Percentiles rank a stretch among this genome's conserved stretches.
These are phyloP conservation scores for Hylyphantes graminicola DNA, from an alignment of 1,140 invertebrate genomes.

Conservation along the genomic window DNA sequence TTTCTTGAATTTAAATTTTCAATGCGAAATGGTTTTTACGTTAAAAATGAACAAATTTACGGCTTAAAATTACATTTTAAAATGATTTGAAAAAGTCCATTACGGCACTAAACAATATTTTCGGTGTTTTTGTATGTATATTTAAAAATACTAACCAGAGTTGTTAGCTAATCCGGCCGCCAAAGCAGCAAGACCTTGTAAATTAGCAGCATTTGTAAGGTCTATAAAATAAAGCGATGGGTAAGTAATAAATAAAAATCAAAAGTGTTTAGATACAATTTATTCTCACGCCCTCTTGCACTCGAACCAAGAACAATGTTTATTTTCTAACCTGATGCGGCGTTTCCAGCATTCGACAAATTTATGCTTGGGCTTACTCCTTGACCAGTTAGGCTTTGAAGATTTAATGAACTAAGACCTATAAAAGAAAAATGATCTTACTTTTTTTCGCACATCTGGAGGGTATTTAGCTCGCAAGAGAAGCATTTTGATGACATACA, in stretches of 20 bases:
- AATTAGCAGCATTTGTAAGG: slow-evolving; percentile 67
- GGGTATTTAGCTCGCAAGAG: background rate
- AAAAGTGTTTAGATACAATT: background rate
- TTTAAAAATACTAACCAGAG: slow-evolving; percentile 66
- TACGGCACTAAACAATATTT: too few relatives aligned
- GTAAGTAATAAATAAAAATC: slow-evolving; percentile 1
- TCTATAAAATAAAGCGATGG: slow-evolving; percentile 17
- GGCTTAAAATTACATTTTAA: too few relatives aligned
- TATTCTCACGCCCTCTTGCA: background rate
- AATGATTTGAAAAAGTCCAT: too few relatives aligned
- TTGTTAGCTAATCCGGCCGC: slow-evolving; percentile 70
- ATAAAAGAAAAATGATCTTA: background rate
- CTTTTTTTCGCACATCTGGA: background rate
- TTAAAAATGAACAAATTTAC: too few relatives aligned
- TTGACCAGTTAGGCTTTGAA: slow-evolving; percentile 61
- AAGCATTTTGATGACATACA: background rate
- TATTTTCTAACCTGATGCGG: slow-evolving; percentile 62
- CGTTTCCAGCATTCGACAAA: slow-evolving; percentile 65
- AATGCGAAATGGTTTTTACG: too few relatives aligned
- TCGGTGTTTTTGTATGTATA: background rate
- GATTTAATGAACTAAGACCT: slow-evolving; percentile 58
- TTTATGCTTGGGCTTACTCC: slow-evolving; percentile 55
- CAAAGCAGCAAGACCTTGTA: slow-evolving; percentile 75
- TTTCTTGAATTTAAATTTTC: too few relatives aligned
- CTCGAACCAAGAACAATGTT: background rate